Evolutionary conservation across 2,888 invertebrate genomes (phyloP).

Genomic region (Meteorus colon): DNA sequence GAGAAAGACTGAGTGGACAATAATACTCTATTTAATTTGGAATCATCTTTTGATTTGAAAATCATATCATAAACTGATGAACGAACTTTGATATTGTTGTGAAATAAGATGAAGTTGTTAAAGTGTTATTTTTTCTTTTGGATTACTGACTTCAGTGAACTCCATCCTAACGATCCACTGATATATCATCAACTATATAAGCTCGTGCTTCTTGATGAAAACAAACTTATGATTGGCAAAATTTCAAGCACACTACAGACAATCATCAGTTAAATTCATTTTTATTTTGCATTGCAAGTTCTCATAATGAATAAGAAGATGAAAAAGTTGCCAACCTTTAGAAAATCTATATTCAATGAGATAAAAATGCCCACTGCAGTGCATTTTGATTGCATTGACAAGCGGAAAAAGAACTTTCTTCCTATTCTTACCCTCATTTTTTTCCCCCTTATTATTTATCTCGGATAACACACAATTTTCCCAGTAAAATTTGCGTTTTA

Average conservation of each 20-base stretch:
- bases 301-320: slow-evolving; percentile 10
- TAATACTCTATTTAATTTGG: neutral
- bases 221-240: slow-evolving; percentile 33
- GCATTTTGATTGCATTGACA: slow-evolving; percentile 49
- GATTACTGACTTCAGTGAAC: slow-evolving; percentile 26
- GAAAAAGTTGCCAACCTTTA: slow-evolving; percentile 39
- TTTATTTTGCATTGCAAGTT: neutral
- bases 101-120: slow-evolving; percentile 3
- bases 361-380: slow-evolving; percentile 35
- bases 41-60: neutral
- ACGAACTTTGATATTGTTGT: neutral
- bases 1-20: neutral
- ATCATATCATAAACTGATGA: neutral
- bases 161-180: slow-evolving; percentile 22
- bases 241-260: slow-evolving; percentile 7
- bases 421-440: neutral
- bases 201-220: slow-evolving; percentile 29
- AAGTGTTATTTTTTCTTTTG: slow-evolving; percentile 16
- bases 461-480: slow-evolving; percentile 42
- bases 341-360: slow-evolving; percentile 46
- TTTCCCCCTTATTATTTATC: neutral
- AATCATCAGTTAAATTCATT: slow-evolving; percentile 11
- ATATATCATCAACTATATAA: slow-evolving; percentile 33
- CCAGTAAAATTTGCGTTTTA: slow-evolving; percentile 44
- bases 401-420: neutral